A percentile compares a stretch with the other conserved stretches of the same genome.
phyloP scores from a whole-genome alignment of 2,797 vertebrate species.

The Lacerta bilineata region DNA sequence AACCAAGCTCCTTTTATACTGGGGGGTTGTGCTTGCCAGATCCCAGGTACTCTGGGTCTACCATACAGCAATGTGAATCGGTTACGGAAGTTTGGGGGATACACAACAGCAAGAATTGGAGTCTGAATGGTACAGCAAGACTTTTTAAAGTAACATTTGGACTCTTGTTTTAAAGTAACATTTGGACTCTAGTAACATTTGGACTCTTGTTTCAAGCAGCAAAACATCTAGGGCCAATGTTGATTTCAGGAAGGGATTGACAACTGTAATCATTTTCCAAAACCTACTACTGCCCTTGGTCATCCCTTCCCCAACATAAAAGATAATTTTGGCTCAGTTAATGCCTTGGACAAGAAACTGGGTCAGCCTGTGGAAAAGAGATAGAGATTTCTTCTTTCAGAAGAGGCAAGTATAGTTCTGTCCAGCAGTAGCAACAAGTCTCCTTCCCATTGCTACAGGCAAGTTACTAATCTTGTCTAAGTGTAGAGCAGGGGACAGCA shows the following conservation, averaged over 20 bases:
- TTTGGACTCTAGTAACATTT: not conserved
- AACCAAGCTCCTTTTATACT: not conserved
- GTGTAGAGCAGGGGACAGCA: not conserved
- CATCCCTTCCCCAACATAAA: not conserved
- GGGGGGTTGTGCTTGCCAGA: not conserved
- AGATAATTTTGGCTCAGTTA: not conserved
- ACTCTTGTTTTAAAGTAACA: too few relatives aligned
- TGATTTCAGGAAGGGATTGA: not conserved
- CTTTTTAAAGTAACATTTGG: not conserved
- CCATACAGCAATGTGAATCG: not conserved
- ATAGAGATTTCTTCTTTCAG: not conserved
- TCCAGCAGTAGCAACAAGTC: not conserved
- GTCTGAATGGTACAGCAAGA: not conserved
- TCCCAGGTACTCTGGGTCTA: too few relatives aligned
- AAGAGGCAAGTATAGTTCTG: not conserved
- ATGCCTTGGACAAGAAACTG: slow-evolving; percentile 11
- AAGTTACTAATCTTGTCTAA: not conserved
- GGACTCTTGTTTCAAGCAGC: not conserved
- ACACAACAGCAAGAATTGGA: not conserved
- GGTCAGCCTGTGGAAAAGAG: not conserved
- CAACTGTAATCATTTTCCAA: not conserved
- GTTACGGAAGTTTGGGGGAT: not conserved
- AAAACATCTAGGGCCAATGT: not conserved
- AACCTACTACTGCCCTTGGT: not conserved
- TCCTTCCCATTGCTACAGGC: not conserved